phyloP scores from a whole-genome alignment of 2,113 vertebrate species.

The Petrocephalus zakoni region DNA sequence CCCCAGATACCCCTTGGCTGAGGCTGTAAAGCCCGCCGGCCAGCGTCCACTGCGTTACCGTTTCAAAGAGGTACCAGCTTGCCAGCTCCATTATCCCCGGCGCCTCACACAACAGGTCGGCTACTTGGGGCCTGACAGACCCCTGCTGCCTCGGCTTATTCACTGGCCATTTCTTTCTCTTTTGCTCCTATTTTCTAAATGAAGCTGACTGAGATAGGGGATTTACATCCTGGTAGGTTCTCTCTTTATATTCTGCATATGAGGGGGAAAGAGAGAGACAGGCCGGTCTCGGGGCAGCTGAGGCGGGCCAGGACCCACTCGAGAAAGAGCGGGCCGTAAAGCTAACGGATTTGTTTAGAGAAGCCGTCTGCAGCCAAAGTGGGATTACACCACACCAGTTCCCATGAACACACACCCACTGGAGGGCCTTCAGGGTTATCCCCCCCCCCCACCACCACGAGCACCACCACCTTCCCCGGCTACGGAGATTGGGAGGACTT shows the following conservation, averaged over 20 bases:
- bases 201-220: constrained; percentile 53
- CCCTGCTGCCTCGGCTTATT: constrained; percentile 60
- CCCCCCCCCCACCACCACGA: constrained; percentile 13
- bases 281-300: constrained; percentile 36
- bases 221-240: constrained; percentile 58
- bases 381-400: constrained; percentile 56
- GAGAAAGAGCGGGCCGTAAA: constrained; percentile 52
- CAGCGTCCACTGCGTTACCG: constrained; percentile 9
- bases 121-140: constrained; percentile 55
- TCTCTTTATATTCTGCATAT: constrained; percentile 56
- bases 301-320: constrained; percentile 52
- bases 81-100: constrained; percentile 44
- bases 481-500: constrained; percentile 19
- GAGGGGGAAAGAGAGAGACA: constrained; percentile 31
- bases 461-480: neutral
- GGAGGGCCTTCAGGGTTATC: constrained; percentile 42
- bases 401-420: constrained; percentile 50
- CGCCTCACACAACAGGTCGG: constrained; percentile 47
- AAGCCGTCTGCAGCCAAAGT: constrained; percentile 52
- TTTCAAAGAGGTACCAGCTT: constrained; percentile 47
- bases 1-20: constrained; percentile 12
- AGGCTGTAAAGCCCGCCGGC: neutral
- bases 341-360: constrained; percentile 60
- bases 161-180: constrained; percentile 51
- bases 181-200: constrained; percentile 50